Conservation (phyloP, 2,888 invertebrate species). For the Melanargia galathea region DNA sequence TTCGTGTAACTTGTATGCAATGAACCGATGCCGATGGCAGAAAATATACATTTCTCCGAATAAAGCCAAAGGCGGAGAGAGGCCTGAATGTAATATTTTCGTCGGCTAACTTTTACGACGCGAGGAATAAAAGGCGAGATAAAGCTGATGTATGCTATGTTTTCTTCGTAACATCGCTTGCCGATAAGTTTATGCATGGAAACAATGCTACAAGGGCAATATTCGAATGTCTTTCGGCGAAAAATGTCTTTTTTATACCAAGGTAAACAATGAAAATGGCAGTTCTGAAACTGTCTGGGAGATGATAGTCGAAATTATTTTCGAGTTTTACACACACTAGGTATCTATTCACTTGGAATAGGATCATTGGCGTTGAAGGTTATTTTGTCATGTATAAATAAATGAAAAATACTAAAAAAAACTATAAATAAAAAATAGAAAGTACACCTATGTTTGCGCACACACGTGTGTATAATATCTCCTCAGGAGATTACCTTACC, state of each 20-base stretch:
- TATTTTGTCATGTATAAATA: too few relatives aligned
- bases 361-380: too few relatives aligned
- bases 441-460: too few relatives aligned
- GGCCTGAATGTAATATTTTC: conserved; percentile 21
- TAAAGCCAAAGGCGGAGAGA: background rate
- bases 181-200: conserved; percentile 1
- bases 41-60: conserved; percentile 6
- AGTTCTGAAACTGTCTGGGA: background rate
- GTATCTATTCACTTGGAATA: background rate
- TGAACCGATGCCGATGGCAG: conserved; percentile 13
- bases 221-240: conserved; percentile 1
- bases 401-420: too few relatives aligned
- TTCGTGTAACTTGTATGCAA: background rate
- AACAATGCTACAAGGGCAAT: conserved; percentile 13
- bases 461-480: too few relatives aligned
- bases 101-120: conserved; percentile 30
- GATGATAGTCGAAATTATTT: background rate
- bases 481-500: too few relatives aligned
- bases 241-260: background rate
- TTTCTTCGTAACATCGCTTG: conserved; percentile 17
- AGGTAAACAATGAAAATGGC: background rate
- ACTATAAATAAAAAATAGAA: too few relatives aligned
- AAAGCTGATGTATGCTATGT: conserved; percentile 23
- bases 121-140: conserved; percentile 24
- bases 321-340: background rate